These are phyloP conservation scores for Hirtodrosophila histrioides DNA, from an alignment of 2,888 invertebrate genomes.

Conservation along the genomic window DNA sequence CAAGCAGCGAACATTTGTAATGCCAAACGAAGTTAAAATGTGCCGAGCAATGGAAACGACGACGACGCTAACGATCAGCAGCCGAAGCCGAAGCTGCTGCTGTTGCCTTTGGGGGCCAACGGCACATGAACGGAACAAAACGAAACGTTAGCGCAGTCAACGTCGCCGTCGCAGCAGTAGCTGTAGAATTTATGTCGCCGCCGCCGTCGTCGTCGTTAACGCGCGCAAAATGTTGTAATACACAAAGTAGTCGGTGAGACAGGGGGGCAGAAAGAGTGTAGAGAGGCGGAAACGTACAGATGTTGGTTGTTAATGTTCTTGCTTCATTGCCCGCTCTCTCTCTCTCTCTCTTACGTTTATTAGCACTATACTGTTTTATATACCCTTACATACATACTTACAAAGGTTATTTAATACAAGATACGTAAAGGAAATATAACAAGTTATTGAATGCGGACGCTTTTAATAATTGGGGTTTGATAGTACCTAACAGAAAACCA, in stretches of 20 bases:
- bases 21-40: conserved; percentile 22
- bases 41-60: conserved; percentile 29
- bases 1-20: conserved; percentile 29
- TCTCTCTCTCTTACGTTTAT: conserved; percentile 12
- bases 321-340: conserved; percentile 7
- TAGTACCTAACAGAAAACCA: too few relatives aligned
- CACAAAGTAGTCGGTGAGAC: conserved; percentile 20
- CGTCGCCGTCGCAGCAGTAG: conserved; percentile 21
- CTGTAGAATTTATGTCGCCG: conserved; percentile 66
- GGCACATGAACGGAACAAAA: conserved; percentile 44
- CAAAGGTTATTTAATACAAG: too few relatives aligned
- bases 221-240: conserved; percentile 59
- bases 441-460: too few relatives aligned
- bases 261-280: conserved; percentile 4
- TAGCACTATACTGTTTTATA: conserved; percentile 6
- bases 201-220: conserved; percentile 15
- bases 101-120: conserved; percentile 63
- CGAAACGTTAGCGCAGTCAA: conserved; percentile 27
- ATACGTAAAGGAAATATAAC: too few relatives aligned
- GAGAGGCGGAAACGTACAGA: conserved; percentile 35
- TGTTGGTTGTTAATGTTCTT: conserved; percentile 16
- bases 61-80: conserved; percentile 25
- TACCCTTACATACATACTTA: conserved; percentile 4
- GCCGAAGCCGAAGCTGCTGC: conserved; percentile 21
- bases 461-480: too few relatives aligned